Evolutionary conservation across 2,888 invertebrate genomes (phyloP).

Genomic region (Aspidapion aeneum): DNA sequence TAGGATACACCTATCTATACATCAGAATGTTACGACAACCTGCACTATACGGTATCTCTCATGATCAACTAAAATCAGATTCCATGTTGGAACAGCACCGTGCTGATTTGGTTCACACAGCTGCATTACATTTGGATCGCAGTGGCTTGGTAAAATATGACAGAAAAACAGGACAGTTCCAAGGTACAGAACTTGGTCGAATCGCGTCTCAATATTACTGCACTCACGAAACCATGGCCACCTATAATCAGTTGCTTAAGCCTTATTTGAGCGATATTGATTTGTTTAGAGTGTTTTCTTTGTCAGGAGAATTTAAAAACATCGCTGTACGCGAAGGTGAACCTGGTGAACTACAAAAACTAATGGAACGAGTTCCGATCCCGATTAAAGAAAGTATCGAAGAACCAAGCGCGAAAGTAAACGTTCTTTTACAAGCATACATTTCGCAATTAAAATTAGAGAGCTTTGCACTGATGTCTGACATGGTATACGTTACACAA

Average conservation of each 20-base stretch:
- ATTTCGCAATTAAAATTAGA: constrained; percentile 98
- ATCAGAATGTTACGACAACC: constrained; percentile 80
- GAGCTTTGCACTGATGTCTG: constrained; percentile 97
- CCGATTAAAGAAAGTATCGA: constrained; percentile 99
- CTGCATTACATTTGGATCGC: constrained; percentile 86
- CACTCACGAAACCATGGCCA: constrained; percentile 94
- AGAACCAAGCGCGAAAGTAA: constrained; percentile 96
- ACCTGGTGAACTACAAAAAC: constrained; percentile 91
- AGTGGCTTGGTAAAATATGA: constrained; percentile 96
- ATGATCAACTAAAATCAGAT: constrained; percentile 78
- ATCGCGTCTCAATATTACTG: constrained; percentile 99
- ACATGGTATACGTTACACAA: constrained; percentile 99
- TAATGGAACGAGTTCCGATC: constrained; percentile 94
- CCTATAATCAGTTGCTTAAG: constrained; percentile 94
- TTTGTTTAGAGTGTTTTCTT: constrained; percentile 94
- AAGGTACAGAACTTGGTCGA: constrained; percentile 84
- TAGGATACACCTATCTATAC: constrained; percentile 96
- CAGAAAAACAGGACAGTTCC: constrained; percentile 81
- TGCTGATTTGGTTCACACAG: constrained; percentile 94
- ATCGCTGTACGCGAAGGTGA: constrained; percentile 94
- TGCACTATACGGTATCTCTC: constrained; percentile 81
- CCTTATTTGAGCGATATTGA: constrained; percentile 97
- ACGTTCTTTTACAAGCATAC: constrained; percentile 94
- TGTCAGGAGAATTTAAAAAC: constrained; percentile 94
- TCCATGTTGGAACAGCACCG: constrained; percentile 81